phyloP scores from a whole-genome alignment of 2,797 vertebrate genomes.

The Spea hammondii region DNA sequence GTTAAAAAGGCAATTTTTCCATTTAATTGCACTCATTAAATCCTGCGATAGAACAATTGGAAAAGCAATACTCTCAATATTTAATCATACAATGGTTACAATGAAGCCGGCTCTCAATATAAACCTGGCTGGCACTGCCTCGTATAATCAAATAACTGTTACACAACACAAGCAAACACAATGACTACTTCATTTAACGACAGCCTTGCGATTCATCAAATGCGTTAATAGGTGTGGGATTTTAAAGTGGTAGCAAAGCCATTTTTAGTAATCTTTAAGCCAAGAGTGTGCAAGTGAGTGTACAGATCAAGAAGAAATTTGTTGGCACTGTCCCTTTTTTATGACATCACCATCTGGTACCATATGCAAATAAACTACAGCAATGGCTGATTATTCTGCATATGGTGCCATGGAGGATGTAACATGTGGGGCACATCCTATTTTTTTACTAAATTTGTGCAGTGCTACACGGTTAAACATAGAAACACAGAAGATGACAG shows the following conservation, averaged over 20 bases:
- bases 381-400: too few species aligned
- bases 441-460: too few species aligned
- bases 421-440: too few species aligned
- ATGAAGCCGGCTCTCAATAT: slow-evolving; percentile 70
- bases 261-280: too few species aligned
- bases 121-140: slow-evolving; percentile 59
- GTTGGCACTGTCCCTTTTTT: too few species aligned
- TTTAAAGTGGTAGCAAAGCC: slow-evolving; percentile 20
- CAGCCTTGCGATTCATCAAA: slow-evolving; percentile 46
- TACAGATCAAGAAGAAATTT: too few species aligned
- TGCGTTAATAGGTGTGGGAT: slow-evolving; percentile 27
- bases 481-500: too few species aligned
- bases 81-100: slow-evolving; percentile 73
- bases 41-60: slow-evolving; percentile 72
- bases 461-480: too few species aligned
- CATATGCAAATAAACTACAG: too few species aligned
- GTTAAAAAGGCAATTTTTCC: slow-evolving; percentile 79
- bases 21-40: slow-evolving; percentile 82
- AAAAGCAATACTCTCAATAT: slow-evolving; percentile 79
- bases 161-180: slow-evolving; percentile 12
- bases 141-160: slow-evolving; percentile 57
- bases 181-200: slow-evolving; percentile 43
- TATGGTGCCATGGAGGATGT: too few species aligned
- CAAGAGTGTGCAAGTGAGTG: too few species aligned
- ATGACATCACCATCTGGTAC: too few species aligned